Percentiles rank a stretch among this genome's conserved stretches.
phyloP scores from a whole-genome alignment of 1,140 invertebrate genomes.

The Bombyx mandarina region DNA sequence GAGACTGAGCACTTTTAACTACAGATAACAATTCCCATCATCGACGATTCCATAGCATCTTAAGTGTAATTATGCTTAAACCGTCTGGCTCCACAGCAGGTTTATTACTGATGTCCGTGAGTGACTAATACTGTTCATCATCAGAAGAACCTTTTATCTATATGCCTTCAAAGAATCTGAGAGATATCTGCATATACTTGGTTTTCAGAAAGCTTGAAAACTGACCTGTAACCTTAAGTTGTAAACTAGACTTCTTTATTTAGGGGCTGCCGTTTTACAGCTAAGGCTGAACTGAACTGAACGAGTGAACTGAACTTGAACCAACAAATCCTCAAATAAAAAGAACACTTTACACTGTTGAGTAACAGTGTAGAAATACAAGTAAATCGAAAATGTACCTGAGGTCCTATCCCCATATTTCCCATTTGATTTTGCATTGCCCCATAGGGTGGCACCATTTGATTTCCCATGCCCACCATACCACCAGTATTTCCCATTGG shows the following conservation, averaged over 20 bases:
- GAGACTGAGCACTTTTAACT: no score
- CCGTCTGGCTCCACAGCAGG: no score
- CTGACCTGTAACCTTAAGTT: not conserved
- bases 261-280: no score
- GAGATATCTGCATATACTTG: no score
- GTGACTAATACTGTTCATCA: no score
- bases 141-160: no score
- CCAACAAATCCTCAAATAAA: not conserved
- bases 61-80: no score
- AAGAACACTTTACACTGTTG: not conserved
- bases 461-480: conserved; percentile 65
- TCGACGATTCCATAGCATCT: no score
- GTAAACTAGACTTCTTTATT: not conserved
- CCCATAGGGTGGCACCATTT: conserved; percentile 64
- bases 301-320: not conserved
- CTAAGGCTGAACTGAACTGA: not conserved
- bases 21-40: no score
- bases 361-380: not conserved
- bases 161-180: no score
- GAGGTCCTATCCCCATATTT: conserved; percentile 62
- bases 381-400: conserved; percentile 26
- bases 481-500: conserved; percentile 48
- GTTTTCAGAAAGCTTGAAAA: not conserved
- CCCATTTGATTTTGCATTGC: conserved; percentile 66
- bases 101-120: no score